phyloP scores from a whole-genome alignment of 2,888 invertebrate species.

The Tachystola acroxantha region DNA sequence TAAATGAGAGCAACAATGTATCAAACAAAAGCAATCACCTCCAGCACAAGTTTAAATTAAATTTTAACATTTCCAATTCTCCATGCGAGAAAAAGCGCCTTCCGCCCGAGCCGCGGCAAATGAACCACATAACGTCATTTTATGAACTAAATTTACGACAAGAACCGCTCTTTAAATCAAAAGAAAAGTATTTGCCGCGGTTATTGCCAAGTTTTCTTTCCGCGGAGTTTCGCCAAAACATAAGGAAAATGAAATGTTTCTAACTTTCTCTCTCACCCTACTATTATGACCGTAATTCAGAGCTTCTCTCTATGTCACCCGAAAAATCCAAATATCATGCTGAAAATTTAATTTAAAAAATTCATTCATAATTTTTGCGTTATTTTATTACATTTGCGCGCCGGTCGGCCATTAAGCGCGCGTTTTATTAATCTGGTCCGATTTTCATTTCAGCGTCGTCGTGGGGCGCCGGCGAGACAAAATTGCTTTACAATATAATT shows the following conservation, averaged over 20 bases:
- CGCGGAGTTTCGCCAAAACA: slow-evolving; percentile 8
- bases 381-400: slow-evolving; percentile 37
- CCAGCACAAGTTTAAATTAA: slow-evolving; percentile 5
- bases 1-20: background rate
- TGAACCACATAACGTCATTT: slow-evolving; percentile 24
- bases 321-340: slow-evolving; percentile 11
- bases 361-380: slow-evolving; percentile 42
- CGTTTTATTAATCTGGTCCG: slow-evolving; percentile 45
- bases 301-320: slow-evolving; percentile 6
- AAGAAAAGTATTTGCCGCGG: slow-evolving; percentile 21
- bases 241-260: slow-evolving; percentile 8
- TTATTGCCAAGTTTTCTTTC: slow-evolving; percentile 19
- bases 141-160: slow-evolving; percentile 27
- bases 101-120: slow-evolving; percentile 15
- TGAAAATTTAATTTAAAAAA: slow-evolving; percentile 31
- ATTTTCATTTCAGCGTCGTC: slow-evolving; percentile 45
- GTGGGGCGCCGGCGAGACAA: slow-evolving; percentile 32
- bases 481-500: slow-evolving; percentile 74
- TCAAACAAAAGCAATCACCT: slow-evolving; percentile 8
- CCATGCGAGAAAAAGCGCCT: slow-evolving; percentile 8
- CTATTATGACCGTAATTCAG: slow-evolving; percentile 8
- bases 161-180: slow-evolving; percentile 27
- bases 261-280: slow-evolving; percentile 9
- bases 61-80: slow-evolving; percentile 9
- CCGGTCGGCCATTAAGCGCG: slow-evolving; percentile 29